Evolutionary conservation across 2,113 vertebrate genomes (phyloP).

Genomic region (Rhipidura dahli): DNA sequence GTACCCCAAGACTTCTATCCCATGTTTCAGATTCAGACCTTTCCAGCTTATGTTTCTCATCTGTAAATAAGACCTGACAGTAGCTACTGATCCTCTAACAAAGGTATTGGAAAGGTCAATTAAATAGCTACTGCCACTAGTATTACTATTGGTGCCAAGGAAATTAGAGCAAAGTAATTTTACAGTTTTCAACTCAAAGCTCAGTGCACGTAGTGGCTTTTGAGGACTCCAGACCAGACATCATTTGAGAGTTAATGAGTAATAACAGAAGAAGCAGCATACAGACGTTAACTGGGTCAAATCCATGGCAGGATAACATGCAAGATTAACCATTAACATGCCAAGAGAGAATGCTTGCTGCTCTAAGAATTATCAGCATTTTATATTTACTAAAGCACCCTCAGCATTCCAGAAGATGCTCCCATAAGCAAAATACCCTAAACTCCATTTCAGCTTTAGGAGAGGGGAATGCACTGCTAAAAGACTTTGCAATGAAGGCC

Average conservation of each 20-base stretch:
- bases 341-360: not conserved
- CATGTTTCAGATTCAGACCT: not conserved
- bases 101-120: not conserved
- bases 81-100: not conserved
- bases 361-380: not conserved
- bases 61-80: not conserved
- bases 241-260: slow-evolving; percentile 9
- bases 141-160: not conserved
- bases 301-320: not conserved
- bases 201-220: not conserved
- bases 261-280: not conserved
- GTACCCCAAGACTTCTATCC: not conserved
- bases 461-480: not conserved
- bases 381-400: not conserved
- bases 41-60: not conserved
- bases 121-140: not conserved
- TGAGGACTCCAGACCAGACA: not conserved
- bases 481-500: not conserved
- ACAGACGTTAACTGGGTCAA: not conserved
- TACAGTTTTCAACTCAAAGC: not conserved
- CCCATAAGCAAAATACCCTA: not conserved
- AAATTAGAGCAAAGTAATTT: not conserved
- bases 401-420: not conserved
- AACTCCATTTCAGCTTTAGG: not conserved
- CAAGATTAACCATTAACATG: not conserved